Evolutionary conservation across 2,797 vertebrate species (phyloP), one percentile per base, ranked within the genome.

Genomic region (Trachurus trachurus): DNA sequence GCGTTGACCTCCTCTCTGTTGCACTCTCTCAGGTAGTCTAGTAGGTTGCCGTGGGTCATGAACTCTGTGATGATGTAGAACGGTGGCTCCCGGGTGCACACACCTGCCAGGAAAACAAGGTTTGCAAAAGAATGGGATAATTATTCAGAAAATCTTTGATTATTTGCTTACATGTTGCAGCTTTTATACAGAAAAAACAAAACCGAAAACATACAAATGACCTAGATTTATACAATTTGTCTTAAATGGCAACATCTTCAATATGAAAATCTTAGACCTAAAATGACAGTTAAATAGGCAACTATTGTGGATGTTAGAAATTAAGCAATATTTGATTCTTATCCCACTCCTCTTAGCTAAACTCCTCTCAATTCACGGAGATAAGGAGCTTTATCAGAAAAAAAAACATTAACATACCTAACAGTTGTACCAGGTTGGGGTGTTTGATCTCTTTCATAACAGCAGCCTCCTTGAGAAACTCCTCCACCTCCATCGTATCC

Each of bases 381-480:
- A 50, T 11, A n/a, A 42, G 71, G 0, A 47, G 19, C 26, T 70
- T 34, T 26, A 34, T 9, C 10, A 34, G 1, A 71, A 22, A 37
- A 42, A 42, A 42, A 42, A 42, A 40, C 39, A 5, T 42, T 44
- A 76, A 93, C 96, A 89, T 93, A 99, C 98, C 98, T 17, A 99
- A 96, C 62, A 99, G 94, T 71, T 99, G 98, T 39, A 99, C 98
- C 88, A 99, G 93, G 82, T 99, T 99, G 0, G 98, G 98, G 85
- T 99, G 98, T 91, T 99, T 99, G 92, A 99, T 97, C 92, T 99
- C 98, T 83, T 99, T 99, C 98, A 99, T 99, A 49, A 99, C 98
- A 3, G 98, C 96, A 0, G 98, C 98, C 92, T 99, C 98, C 82
- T 99, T 99, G 61, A 99, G 90, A 93, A 99, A 99, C 94, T 99